Evolutionary conservation across 2,113 vertebrate genomes (phyloP).

Genomic region (Chaenogobius annularis): DNA sequence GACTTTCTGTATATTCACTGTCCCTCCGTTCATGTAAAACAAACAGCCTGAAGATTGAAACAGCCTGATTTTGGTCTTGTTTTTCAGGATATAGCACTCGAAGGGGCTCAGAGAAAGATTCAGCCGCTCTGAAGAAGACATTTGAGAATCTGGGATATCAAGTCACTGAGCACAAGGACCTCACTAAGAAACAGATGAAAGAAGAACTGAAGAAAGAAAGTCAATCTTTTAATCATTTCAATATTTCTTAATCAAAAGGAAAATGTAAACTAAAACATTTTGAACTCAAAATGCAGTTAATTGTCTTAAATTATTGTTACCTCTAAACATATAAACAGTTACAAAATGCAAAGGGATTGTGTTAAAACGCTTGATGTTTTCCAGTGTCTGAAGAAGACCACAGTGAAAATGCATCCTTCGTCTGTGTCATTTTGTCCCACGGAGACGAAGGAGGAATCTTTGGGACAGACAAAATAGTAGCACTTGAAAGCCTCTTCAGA

Average conservation of each 20-base stretch:
- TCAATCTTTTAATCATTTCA: conserved; percentile 11
- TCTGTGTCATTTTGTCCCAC: conserved; percentile 89
- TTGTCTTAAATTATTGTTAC: no score
- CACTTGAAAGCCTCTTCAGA: conserved; percentile 75
- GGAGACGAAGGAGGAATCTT: conserved; percentile 87
- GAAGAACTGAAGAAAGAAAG: not conserved
- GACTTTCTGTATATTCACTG: no score
- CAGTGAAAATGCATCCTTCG: conserved; percentile 84
- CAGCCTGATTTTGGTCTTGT: not conserved
- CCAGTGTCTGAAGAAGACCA: conserved; percentile 56
- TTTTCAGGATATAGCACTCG: conserved; percentile 20
- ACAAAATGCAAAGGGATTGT: no score
- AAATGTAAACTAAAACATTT: no score
- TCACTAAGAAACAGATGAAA: conserved; percentile 32
- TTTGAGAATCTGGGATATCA: conserved; percentile 51
- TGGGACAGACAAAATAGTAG: conserved; percentile 80
- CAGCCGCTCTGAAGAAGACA: conserved; percentile 2
- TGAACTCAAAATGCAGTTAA: no score
- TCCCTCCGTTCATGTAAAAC: no score
- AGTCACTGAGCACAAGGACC: conserved; percentile 21
- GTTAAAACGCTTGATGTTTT: not conserved
- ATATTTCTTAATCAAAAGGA: no score
- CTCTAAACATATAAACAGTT: no score
- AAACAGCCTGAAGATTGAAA: no score
- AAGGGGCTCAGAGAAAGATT: conserved; percentile 55